These are phyloP conservation scores for Porites australiensis DNA, from an alignment of 64 coral and sea anemone genomes.

Conservation along the genomic window DNA sequence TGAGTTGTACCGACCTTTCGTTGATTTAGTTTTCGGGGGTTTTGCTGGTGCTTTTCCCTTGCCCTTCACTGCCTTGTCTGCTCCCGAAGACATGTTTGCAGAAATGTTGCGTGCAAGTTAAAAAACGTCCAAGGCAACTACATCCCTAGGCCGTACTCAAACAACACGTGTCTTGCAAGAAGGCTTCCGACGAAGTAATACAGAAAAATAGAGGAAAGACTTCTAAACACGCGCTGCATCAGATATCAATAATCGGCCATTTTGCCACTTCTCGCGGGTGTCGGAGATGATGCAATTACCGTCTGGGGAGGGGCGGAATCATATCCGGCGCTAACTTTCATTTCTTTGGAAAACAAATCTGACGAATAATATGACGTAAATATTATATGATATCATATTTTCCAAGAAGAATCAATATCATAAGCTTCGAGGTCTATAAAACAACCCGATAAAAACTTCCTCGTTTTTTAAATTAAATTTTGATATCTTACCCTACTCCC, in stretches of 20 bases:
- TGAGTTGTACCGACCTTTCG: neutral
- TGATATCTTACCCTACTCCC: conserved; percentile 21
- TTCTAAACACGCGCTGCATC: neutral
- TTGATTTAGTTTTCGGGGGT: neutral
- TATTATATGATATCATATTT: neutral
- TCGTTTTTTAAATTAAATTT: no score
- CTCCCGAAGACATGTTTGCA: conserved; percentile 38
- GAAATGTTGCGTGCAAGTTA: neutral
- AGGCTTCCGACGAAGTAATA: neutral
- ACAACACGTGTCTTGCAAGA: neutral
- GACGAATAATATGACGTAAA: neutral
- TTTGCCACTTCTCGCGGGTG: neutral
- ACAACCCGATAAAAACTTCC: neutral
- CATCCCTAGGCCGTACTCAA: neutral
- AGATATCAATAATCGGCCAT: conserved; percentile 7
- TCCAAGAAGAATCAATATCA: neutral
- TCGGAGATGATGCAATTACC: neutral
- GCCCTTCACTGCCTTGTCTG: conserved; percentile 28
- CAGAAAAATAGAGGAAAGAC: neutral
- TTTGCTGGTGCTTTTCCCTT: conserved; percentile 31
- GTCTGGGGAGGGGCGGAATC: conserved; percentile 13
- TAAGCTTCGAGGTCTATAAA: neutral
- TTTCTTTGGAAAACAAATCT: neutral
- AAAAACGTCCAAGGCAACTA: neutral
- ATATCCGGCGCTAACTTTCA: neutral